These are phyloP conservation scores for Sparus aurata DNA, from an alignment of 2,797 vertebrate species.

Conservation along the genomic window DNA sequence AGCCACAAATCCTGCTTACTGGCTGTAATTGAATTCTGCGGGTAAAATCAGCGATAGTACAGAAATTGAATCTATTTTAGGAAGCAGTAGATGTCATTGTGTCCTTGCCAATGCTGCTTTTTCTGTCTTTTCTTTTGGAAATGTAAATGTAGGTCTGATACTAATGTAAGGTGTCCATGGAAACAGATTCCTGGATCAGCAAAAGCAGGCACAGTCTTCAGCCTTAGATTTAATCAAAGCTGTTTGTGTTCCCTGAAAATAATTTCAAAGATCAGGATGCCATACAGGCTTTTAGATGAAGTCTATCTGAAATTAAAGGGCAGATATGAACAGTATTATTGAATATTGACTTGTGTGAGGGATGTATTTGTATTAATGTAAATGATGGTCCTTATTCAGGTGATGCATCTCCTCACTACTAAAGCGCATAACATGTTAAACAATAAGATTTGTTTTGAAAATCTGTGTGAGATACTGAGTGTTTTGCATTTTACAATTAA, in stretches of 20 bases:
- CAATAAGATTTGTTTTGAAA: too few species aligned
- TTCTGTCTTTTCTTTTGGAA: slow-evolving; percentile 5
- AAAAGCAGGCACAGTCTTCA: neutral
- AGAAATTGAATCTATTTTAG: slow-evolving; percentile 3
- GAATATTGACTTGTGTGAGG: neutral
- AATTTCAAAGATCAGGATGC: neutral
- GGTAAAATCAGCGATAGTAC: neutral
- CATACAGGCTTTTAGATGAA: slow-evolving; percentile 2
- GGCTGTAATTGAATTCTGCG: neutral
- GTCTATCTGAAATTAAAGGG: neutral
- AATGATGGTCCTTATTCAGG: neutral
- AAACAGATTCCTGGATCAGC: slow-evolving; percentile 5
- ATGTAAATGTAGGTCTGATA: neutral
- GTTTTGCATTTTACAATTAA: neutral
- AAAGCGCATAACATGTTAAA: too few species aligned
- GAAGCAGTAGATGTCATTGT: neutral
- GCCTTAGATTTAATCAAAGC: neutral
- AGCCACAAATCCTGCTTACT: neutral
- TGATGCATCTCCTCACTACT: neutral
- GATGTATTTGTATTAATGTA: neutral
- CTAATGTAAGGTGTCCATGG: neutral
- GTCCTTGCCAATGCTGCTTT: slow-evolving; percentile 4
- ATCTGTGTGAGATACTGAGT: neutral
- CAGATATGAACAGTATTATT: neutral
- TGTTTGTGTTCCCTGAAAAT: neutral